Base-by-base conservation (phyloP, 2,888 invertebrate genomes). In the Tenodera sinensis region DNA sequence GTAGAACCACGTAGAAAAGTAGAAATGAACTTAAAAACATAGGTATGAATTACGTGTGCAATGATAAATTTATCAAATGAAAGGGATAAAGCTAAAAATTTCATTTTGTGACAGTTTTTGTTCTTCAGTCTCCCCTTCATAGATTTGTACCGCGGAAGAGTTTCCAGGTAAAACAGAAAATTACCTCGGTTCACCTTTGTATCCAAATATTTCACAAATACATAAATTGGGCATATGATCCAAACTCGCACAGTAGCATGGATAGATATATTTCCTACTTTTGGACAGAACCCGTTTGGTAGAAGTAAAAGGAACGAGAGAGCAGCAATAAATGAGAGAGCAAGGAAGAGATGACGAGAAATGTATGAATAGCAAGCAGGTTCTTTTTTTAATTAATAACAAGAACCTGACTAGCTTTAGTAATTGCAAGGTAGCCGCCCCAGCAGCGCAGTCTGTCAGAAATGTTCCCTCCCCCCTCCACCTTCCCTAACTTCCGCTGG, bases 321-420 rank as follows among this genome's bases (percentile, higher is more conserved):
- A 34, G 82, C n/a, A 83, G 83, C 83, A 87, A 87, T 87, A 87
- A 87, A 87, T 83, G 87, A 82, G 83, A 30, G 87, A 83, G 83
- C 82, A 87, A 86, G 86, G 47, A 86, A 30, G 81, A 47, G 85
- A 54, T 42, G 85, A 28, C 28, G 87, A 87, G 87, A 83, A 87
- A 25, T 87, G 87, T 87, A 87, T 87, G 87, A 87, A 87, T 87
- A 87, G 87, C 82, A 87, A 87, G 87, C 87, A 87, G 87, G 54
- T 15, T 71, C 25, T 87, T 87, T 87, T 86, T 87, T 87, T 87
- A 87, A 87, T 87, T 87, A 87, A 87, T 87, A 87, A 87, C 87
- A 87, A 87, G 87, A 34, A 82, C 87, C 87, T 87, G 87, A 82
- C 87, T 87, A 87, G 87, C 82, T 83, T 87, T 87, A 34, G 87